phyloP scores from a whole-genome alignment of 1,140 invertebrate genomes.

The Drosophila pectinifera region DNA sequence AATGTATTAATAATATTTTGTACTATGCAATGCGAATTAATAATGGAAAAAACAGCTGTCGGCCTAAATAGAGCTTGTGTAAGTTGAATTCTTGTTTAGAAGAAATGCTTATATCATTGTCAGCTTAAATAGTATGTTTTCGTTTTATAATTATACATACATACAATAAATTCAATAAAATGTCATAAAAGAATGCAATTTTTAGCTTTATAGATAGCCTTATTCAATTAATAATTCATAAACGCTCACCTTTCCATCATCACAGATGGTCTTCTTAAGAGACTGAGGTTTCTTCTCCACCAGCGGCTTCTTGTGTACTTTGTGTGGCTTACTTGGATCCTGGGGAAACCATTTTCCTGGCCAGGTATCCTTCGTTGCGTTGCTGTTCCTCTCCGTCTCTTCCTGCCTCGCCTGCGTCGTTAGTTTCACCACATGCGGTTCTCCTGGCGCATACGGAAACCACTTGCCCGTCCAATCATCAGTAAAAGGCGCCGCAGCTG shows the following conservation, averaged over 20 bases:
- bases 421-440: background rate
- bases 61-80: background rate
- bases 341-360: slow-evolving; percentile 69
- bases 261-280: slow-evolving; percentile 86
- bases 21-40: background rate
- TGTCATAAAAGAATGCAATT: background rate
- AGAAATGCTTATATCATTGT: too few species aligned
- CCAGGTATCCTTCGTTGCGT: slow-evolving; percentile 37
- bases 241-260: slow-evolving; percentile 90
- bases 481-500: too few species aligned
- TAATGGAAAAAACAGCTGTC: background rate
- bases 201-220: background rate
- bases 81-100: too few species aligned
- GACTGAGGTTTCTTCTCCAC: background rate
- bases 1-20: background rate
- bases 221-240: too few species aligned
- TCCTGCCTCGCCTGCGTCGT: background rate
- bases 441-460: slow-evolving; percentile 19
- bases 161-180: background rate
- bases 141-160: background rate
- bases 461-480: slow-evolving; percentile 18
- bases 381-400: background rate
- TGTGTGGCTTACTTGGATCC: slow-evolving; percentile 39
- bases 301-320: slow-evolving; percentile 3
- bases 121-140: background rate